These are phyloP conservation scores for Eolophus roseicapilla DNA, from an alignment of 2,113 vertebrate species.

Conservation along the genomic window DNA sequence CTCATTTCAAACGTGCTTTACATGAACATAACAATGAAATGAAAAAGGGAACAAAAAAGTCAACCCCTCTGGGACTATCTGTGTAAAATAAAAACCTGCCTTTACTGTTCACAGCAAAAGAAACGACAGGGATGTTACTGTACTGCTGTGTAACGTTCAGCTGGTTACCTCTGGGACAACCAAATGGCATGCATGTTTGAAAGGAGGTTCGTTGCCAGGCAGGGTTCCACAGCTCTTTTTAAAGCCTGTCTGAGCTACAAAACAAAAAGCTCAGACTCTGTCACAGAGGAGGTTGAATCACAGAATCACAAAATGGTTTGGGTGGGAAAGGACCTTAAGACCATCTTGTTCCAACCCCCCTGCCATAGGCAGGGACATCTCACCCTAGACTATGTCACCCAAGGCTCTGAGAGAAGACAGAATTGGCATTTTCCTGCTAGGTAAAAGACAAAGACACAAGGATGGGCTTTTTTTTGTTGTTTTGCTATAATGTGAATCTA, in stretches of 20 bases:
- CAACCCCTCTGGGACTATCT: background rate
- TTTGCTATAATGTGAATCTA: background rate
- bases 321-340: background rate
- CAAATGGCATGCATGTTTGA: background rate
- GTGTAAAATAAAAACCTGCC: background rate
- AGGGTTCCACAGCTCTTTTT: background rate
- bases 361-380: background rate
- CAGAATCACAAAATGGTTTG: background rate
- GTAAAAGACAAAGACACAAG: background rate
- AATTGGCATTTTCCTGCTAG: background rate
- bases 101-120: background rate
- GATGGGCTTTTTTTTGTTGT: background rate
- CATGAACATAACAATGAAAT: background rate
- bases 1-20: background rate
- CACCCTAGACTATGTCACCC: background rate
- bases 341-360: background rate
- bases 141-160: background rate
- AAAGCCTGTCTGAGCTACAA: background rate
- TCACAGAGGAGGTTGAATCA: background rate
- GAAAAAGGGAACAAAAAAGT: background rate
- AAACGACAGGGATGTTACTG: background rate
- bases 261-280: background rate
- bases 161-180: background rate
- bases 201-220: background rate
- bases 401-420: background rate